Evolutionary conservation across 2,888 invertebrate genomes (phyloP).

Genomic region (Xestoiulus laeticollis): DNA sequence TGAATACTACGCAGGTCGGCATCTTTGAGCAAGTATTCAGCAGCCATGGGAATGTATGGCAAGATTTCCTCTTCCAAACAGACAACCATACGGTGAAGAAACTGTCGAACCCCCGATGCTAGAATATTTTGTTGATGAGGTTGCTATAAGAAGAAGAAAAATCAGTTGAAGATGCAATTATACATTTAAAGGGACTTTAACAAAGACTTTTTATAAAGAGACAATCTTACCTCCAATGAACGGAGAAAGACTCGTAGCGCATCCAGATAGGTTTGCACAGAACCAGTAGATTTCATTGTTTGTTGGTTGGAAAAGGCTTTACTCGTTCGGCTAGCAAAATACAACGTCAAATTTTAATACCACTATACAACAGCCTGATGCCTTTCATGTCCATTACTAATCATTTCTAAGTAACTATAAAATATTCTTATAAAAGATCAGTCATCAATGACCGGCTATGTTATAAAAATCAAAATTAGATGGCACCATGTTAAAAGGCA

Average conservation of each 20-base stretch:
- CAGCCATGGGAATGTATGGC: conserved; percentile 67
- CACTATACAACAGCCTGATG: too few relatives aligned
- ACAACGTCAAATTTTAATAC: too few relatives aligned
- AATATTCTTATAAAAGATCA: too few relatives aligned
- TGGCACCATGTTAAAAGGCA: too few relatives aligned
- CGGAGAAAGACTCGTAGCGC: conserved; percentile 67
- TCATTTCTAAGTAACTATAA: too few relatives aligned
- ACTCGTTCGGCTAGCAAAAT: conserved; percentile 66
- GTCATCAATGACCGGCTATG: too few relatives aligned
- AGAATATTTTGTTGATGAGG: conserved; percentile 59
- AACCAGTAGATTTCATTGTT: conserved; percentile 68
- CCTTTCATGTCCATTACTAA: too few relatives aligned
- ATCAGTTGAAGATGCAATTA: background rate
- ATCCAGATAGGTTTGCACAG: conserved; percentile 67
- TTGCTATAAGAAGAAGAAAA: conserved; percentile 53
- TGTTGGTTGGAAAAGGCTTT: conserved; percentile 70
- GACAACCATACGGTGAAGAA: conserved; percentile 70
- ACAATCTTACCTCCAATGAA: conserved; percentile 64
- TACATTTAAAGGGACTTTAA: background rate
- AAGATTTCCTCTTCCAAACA: conserved; percentile 69
- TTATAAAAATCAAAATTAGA: too few relatives aligned
- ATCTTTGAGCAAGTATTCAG: conserved; percentile 66
- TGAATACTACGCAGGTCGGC: conserved; percentile 62
- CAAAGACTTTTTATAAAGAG: background rate
- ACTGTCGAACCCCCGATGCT: conserved; percentile 68